Conservation (phyloP, 1,140 invertebrate genomes). For the Argopecten irradians region DNA sequence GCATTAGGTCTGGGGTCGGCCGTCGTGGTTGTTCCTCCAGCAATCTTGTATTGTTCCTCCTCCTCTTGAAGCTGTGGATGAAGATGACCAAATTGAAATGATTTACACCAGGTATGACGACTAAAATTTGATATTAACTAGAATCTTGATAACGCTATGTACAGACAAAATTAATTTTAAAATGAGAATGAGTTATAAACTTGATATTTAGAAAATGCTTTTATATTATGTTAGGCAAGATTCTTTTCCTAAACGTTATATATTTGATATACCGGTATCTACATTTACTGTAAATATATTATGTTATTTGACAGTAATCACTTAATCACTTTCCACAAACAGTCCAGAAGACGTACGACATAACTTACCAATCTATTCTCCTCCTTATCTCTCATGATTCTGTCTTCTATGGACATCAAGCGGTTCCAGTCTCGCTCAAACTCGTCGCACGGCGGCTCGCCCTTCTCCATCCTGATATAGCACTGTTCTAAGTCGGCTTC, state of each 20-base stretch:
- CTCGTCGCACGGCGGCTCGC: constrained; percentile 73
- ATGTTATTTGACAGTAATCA: too few relatives aligned
- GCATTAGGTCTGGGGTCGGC: constrained; percentile 77
- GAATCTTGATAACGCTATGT: too few relatives aligned
- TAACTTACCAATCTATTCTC: constrained; percentile 66
- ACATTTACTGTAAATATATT: too few relatives aligned
- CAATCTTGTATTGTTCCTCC: constrained; percentile 73
- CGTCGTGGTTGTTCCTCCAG: constrained; percentile 74
- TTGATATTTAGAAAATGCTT: too few relatives aligned
- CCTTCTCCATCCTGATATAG: constrained; percentile 76
- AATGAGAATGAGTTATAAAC: too few relatives aligned
- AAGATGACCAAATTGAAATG: not conserved
- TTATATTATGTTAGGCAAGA: too few relatives aligned
- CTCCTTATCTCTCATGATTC: constrained; percentile 61
- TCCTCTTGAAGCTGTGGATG: constrained; percentile 70
- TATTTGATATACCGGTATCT: too few relatives aligned
- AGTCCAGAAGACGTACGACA: not conserved
- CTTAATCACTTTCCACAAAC: too few relatives aligned
- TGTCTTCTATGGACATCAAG: constrained; percentile 63
- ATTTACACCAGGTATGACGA: too few relatives aligned
- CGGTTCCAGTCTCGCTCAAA: constrained; percentile 72
- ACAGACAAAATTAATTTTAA: too few relatives aligned
- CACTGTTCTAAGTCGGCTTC: constrained; percentile 74
- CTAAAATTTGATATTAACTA: too few relatives aligned
- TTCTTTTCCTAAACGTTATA: too few relatives aligned